Base-by-base conservation (phyloP, 2,888 invertebrate species). In the Lasioglossum vierecki region DNA sequence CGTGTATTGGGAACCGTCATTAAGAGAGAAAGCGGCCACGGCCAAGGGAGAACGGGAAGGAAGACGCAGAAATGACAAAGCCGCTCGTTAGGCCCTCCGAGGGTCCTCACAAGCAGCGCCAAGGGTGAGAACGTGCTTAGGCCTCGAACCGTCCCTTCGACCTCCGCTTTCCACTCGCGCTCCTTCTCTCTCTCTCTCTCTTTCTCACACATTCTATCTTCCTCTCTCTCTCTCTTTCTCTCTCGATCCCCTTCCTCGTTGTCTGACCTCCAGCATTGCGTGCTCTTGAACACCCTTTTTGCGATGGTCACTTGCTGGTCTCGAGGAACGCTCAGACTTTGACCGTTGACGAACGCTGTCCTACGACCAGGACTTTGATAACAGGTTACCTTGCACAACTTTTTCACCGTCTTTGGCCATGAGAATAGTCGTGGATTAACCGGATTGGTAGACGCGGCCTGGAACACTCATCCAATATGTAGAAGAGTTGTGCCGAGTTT, bases 81-180 rank as follows among this genome's bases (percentile, higher is more conserved):
- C 94, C 92, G 94, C 94, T 95, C 95, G 95, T 95, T 95, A 95
- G 94, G 94, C 91, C 92, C 93, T 93, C 93, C 92, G 90, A 95
- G 95, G 94, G 94, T 94, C 94, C 94, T 95, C 94, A 93, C 91
- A 91, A 90, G 90, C 91, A 92, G 89, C 92, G 92, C 94, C 94
- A 95, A 95, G 95, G 95, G 94, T 94, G 95, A 95, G 94, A 95
- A 95, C 95, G 95, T 95, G 95, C 95, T 95, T 93, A 92, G 94
- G 93, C 93, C 93, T 92, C 92, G 89, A 93, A 93, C 93, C 88
- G 83, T 93, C 93, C 93, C 92, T 91, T 92, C 92, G 87, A 90
- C 91, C 88, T 92, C 85, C 90, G 90, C 91, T 91, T 91, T 89
- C 79, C 88, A 89, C 86, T 80, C 75, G 82, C 81, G 73, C 53